These are phyloP conservation scores for Stegophylla sp. DNA, from an alignment of 2,888 invertebrate species.

Conservation along the genomic window DNA sequence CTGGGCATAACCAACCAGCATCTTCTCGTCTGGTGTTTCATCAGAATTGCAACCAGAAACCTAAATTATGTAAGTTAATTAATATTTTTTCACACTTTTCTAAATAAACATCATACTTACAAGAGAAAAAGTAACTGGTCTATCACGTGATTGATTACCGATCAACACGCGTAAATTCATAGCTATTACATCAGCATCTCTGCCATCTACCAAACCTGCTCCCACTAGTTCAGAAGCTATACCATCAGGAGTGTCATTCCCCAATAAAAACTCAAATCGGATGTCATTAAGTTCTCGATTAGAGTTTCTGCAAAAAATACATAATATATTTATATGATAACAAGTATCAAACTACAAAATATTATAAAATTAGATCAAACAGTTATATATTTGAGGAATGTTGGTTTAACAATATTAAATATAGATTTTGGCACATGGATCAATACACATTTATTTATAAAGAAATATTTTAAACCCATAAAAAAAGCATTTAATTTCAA, in stretches of 20 bases:
- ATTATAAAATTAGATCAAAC: not conserved
- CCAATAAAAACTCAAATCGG: conserved; percentile 92
- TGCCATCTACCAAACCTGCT: conserved; percentile 90
- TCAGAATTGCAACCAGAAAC: conserved; percentile 75
- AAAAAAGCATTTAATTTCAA: not conserved
- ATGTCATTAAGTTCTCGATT: conserved; percentile 95
- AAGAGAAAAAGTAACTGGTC: conserved; percentile 87
- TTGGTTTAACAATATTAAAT: conserved; percentile 44
- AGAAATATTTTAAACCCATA: conserved; percentile 3
- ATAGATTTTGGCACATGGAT: conserved; percentile 38
- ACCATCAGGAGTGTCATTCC: conserved; percentile 88
- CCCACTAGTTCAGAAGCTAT: conserved; percentile 93
- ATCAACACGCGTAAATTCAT: conserved; percentile 90
- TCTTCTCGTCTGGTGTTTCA: conserved; percentile 90
- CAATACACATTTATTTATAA: conserved; percentile 3
- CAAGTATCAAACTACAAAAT: not conserved
- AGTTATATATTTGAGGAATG: not conserved
- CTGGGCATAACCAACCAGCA: conserved; percentile 96
- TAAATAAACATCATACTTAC: conserved; percentile 66
- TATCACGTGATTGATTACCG: conserved; percentile 71
- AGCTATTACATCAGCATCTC: conserved; percentile 91
- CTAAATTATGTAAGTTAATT: conserved; percentile 64
- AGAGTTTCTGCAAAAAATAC: conserved; percentile 69
- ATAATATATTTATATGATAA: not conserved
- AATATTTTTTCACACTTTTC: conserved; percentile 4